These are phyloP conservation scores for Oophaga sylvatica DNA, from an alignment of 2,797 vertebrate species.

Conservation along the genomic window DNA sequence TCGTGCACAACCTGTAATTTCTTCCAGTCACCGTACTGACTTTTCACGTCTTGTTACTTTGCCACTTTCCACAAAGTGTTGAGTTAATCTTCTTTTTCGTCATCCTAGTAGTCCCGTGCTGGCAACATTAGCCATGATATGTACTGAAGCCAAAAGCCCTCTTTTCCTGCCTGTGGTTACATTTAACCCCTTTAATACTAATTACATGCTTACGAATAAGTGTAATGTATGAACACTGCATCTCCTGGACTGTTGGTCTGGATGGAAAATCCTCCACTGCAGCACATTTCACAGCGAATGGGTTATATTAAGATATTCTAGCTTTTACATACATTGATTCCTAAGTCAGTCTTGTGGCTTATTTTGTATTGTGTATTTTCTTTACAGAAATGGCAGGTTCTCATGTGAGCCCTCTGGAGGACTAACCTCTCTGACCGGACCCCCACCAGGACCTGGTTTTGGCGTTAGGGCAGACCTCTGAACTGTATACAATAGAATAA, in stretches of 20 bases:
- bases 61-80: background rate
- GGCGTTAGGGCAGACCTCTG: conserved; percentile 90
- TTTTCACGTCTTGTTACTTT: background rate
- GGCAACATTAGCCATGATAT: background rate
- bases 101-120: background rate
- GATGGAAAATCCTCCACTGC: too few species aligned
- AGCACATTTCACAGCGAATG: too few species aligned
- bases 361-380: background rate
- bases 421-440: conserved; percentile 89
- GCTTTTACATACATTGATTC: background rate
- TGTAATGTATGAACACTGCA: too few species aligned
- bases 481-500: conserved; percentile 60
- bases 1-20: too few species aligned
- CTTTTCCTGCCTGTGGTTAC: background rate
- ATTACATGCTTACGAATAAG: background rate
- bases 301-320: too few species aligned
- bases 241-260: too few species aligned
- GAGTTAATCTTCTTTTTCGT: background rate
- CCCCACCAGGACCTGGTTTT: conserved; percentile 90
- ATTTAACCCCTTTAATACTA: background rate
- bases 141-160: background rate
- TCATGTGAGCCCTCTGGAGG: conserved; percentile 96
- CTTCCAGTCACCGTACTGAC: background rate
- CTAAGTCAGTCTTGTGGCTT: background rate
- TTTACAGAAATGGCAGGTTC: conserved; percentile 87